Conservation (phyloP, 2,797 vertebrate species). For the Loriculus beryllinus region DNA sequence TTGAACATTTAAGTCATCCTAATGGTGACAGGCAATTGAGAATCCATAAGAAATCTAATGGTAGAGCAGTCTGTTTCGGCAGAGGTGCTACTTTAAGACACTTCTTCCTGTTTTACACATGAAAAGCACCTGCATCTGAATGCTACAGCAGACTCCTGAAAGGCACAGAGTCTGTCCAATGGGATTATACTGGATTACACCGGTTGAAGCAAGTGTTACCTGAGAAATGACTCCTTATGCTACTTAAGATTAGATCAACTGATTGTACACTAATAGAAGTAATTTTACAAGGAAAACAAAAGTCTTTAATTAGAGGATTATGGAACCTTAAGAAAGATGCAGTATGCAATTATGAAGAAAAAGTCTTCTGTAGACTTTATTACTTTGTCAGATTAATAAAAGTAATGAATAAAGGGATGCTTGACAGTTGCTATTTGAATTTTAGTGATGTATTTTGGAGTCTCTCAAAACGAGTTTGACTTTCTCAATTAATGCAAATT, state of each 20-base stretch:
- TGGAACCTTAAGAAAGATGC: neutral
- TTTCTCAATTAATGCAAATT: neutral
- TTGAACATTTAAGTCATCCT: neutral
- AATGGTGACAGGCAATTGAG: neutral
- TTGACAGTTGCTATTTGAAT: neutral
- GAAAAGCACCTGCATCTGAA: neutral
- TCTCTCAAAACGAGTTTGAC: neutral
- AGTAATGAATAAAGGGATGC: neutral
- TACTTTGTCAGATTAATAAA: neutral
- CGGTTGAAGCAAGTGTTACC: neutral
- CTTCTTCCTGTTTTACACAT: neutral
- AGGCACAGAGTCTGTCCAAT: neutral
- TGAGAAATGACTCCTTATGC: constrained; percentile 29
- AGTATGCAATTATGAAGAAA: neutral
- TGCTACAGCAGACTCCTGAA: neutral
- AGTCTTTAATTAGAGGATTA: neutral
- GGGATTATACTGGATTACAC: constrained; percentile 39
- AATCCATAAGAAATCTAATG: neutral
- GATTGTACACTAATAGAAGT: neutral
- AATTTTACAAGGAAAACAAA: neutral
- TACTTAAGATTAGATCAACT: constrained; percentile 11
- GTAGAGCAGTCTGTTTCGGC: neutral
- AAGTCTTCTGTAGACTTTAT: neutral
- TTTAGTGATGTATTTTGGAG: neutral
- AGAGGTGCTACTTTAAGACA: neutral